These are phyloP conservation scores for Elegia similella DNA, from an alignment of 2,888 invertebrate genomes.

Conservation along the genomic window DNA sequence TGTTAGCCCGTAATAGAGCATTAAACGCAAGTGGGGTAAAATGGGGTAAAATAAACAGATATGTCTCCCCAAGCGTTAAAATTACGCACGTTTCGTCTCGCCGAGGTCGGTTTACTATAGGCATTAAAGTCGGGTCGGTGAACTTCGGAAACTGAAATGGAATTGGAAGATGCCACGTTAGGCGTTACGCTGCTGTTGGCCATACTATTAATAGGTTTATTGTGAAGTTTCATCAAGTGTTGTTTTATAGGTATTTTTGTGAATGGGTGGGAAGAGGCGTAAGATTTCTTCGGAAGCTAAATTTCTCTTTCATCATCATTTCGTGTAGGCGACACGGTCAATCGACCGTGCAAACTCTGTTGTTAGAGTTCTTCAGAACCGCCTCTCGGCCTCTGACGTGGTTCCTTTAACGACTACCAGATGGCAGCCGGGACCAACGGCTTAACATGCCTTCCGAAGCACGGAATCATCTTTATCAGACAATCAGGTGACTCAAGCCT, in stretches of 20 bases:
- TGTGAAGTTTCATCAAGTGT: background rate
- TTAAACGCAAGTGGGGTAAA: conserved; percentile 50
- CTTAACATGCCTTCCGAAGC: too few relatives aligned
- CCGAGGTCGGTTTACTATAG: conserved; percentile 61
- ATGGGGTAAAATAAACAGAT: conserved; percentile 39
- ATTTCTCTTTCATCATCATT: too few relatives aligned
- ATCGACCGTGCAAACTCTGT: too few relatives aligned
- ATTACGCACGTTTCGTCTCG: conserved; percentile 53
- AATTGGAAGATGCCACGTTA: background rate
- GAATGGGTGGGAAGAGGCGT: background rate
- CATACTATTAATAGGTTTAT: background rate
- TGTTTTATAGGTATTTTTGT: conserved; percentile 1
- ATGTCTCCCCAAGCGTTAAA: conserved; percentile 44
- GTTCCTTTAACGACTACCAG: too few relatives aligned
- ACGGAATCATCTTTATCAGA: too few relatives aligned
- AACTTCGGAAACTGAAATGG: conserved; percentile 46
- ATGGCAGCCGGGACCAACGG: too few relatives aligned
- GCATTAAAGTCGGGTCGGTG: conserved; percentile 62
- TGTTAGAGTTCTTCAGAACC: too few relatives aligned
- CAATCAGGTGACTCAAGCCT: too few relatives aligned
- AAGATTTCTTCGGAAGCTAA: too few relatives aligned
- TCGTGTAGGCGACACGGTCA: too few relatives aligned
- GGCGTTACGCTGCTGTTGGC: background rate
- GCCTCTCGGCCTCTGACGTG: too few relatives aligned
- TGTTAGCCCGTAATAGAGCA: conserved; percentile 30